Base-by-base conservation (phyloP, 2,888 invertebrate species). In the Eristalinus aeneus region DNA sequence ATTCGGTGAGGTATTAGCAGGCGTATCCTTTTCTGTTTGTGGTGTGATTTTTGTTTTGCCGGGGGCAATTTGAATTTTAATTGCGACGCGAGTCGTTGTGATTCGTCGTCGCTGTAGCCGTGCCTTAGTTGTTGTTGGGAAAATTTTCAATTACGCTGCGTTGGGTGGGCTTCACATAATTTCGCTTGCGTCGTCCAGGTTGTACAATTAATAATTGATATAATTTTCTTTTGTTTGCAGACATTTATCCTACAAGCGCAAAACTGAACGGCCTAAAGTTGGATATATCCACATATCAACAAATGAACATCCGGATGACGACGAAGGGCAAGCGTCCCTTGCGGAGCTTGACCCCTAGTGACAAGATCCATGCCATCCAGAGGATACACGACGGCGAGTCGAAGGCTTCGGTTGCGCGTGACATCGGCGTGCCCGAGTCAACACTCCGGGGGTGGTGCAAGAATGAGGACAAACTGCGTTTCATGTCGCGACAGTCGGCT, bases 381-480 rank as follows among this genome's bases (percentile, higher is more conserved):
- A 94, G 97, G 88, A 96, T 97, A 60, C 96, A 96, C 93, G 96
- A 96, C 91, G 97, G 97, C 69, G 96, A 97, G 92, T 96, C 96
- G 76, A 97, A 97, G 90, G 97, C 97, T 2, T 96, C 97, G 0
- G 97, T 97, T 1, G 97, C 97, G 1, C 94, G 97, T 2, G 96
- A 97, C 91, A 96, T 97, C 90, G 96, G 97, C 39, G 97, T 97
- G 20, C 97, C 97, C 0, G 97, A 97, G 92, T 97, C 97, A 2
- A 97, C 97, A 9, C 93, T 97, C 16, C 94, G 97, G 2, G 97
- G 97, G 79, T 97, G 97, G 97, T 97, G 97, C 93, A 97, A 97
- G 92, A 96, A 96, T 90, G 96, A 97, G 90, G 95, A 96, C 89
- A 97, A 97, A 92, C 92, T 95, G 3, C 92, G 95, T 88, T 94